Base-by-base conservation (phyloP, 2,113 vertebrate genomes). In the Dunckerocampus dactyliophorus region DNA sequence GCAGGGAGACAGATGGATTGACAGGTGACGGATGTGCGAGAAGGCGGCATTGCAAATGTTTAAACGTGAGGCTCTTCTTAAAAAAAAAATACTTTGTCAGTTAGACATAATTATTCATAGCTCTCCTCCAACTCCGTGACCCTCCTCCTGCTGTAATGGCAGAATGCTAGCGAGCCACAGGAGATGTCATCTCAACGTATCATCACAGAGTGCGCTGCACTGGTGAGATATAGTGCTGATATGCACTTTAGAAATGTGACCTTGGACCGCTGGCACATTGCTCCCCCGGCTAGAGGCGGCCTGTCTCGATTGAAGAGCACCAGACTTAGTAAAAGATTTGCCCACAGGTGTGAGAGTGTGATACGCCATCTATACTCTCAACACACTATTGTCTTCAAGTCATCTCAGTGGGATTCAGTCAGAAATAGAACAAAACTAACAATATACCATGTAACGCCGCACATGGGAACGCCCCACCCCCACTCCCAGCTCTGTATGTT, bases 101-200 rank as follows among this genome's bases (percentile, higher is more conserved):
- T 13, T 21, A 15, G 54, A 19, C 19, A 67, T 76, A 74, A 76
- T 85, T 81, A 80, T 76, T 78, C 60, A 82, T 42, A 49, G 56
- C 54, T 67, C 62, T 59, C 64, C 74, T 70, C 74, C 55, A 55
- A 56, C 63, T 58, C 54, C 0, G 21, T 54, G 52, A 37, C 39
- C 24, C 47, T 60, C 60, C 60, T 71, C 56, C 61, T 58, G 69
- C 56, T 66, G 76, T 46, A 64, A 48, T 22, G 50, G 47, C 10
- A 66, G 62, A 47, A 73, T 31, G 62, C 65, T 69, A 19, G 28
- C 8, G 52, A 51, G 34, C 57, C 50, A 47, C 52, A 31, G 68
- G 50, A 59, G 71, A 59, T 73, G 71, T 65, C 61, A 79, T 81
- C 61, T 60, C 43, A 22, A 67, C 60, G 46, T 48, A 37, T 6